Evolutionary conservation across 1,140 invertebrate species (phyloP).

Genomic region (Drosophila azteca): DNA sequence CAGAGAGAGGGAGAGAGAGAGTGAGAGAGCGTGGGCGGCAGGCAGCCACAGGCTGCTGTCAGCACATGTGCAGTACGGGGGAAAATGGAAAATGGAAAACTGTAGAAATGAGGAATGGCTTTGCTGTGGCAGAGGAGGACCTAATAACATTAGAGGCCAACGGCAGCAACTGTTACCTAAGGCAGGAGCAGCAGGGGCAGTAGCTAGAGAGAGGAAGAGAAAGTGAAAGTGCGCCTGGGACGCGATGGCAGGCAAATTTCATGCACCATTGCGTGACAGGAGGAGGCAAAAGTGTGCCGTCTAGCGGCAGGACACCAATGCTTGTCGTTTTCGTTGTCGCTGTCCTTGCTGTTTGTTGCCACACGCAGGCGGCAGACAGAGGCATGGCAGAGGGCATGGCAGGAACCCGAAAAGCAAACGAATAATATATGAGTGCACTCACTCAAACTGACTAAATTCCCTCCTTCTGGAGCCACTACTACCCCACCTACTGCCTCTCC

Average conservation of each 20-base stretch:
- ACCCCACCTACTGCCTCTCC: not conserved
- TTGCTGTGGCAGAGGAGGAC: slow-evolving; percentile 32
- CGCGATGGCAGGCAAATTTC: slow-evolving; percentile 62
- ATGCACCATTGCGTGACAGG: slow-evolving; percentile 68
- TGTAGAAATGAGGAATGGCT: slow-evolving; percentile 66
- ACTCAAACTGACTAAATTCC: slow-evolving; percentile 80
- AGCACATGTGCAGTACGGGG: slow-evolving; percentile 65
- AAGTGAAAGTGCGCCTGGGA: slow-evolving; percentile 73
- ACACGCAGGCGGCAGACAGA: slow-evolving; percentile 29
- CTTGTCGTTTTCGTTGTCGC: slow-evolving; percentile 19
- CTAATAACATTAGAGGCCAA: slow-evolving; percentile 69
- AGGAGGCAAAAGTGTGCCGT: slow-evolving; percentile 58
- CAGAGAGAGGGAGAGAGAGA: not conserved
- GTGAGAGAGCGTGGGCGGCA: not conserved
- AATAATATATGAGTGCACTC: slow-evolving; percentile 76
- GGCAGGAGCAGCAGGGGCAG: slow-evolving; percentile 1
- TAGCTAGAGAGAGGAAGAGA: slow-evolving; percentile 30
- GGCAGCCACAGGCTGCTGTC: slow-evolving; percentile 53
- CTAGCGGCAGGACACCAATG: slow-evolving; percentile 59
- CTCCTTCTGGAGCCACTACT: slow-evolving; percentile 11
- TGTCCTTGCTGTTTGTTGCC: slow-evolving; percentile 40
- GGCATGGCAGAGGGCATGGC: slow-evolving; percentile 25
- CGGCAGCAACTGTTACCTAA: slow-evolving; percentile 55
- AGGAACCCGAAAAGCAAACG: slow-evolving; percentile 5
- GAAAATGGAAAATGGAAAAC: slow-evolving; percentile 38